phyloP scores from a whole-genome alignment of 2,113 vertebrate genomes.

The Chaenocephalus aceratus region DNA sequence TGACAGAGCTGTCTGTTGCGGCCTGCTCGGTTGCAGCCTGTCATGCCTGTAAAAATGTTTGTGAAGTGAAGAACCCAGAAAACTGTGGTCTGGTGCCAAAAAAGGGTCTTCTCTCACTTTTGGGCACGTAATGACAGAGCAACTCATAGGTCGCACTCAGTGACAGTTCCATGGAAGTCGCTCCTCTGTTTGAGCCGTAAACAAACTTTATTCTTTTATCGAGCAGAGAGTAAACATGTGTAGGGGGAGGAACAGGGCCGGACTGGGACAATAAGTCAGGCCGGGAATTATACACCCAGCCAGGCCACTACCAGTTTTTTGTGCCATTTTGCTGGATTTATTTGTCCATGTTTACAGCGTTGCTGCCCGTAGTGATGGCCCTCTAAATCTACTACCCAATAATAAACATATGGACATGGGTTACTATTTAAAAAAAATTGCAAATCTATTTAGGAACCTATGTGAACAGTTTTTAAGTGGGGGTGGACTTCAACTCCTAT shows the following conservation, averaged over 20 bases:
- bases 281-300: too few species aligned
- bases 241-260: conserved; percentile 11
- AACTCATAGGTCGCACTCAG: conserved; percentile 46
- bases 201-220: conserved; percentile 44
- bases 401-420: too few species aligned
- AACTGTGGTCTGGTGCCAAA: conserved; percentile 75
- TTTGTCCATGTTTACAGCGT: too few species aligned
- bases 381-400: too few species aligned
- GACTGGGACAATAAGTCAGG: too few species aligned
- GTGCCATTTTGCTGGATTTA: too few species aligned
- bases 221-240: conserved; percentile 24
- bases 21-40: conserved; percentile 72
- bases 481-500: too few species aligned
- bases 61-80: conserved; percentile 78
- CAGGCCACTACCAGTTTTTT: too few species aligned
- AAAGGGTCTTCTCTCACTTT: conserved; percentile 69
- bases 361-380: too few species aligned
- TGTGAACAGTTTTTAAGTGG: too few species aligned
- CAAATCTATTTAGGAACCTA: too few species aligned
- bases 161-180: conserved; percentile 43
- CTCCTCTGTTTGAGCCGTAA: conserved; percentile 21
- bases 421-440: too few species aligned
- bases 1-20: conserved; percentile 77
- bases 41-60: conserved; percentile 84
- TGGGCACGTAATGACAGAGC: conserved; percentile 74